Evolutionary conservation across 1,140 invertebrate species (phyloP).

Genomic region (Heliconius hermathena): DNA sequence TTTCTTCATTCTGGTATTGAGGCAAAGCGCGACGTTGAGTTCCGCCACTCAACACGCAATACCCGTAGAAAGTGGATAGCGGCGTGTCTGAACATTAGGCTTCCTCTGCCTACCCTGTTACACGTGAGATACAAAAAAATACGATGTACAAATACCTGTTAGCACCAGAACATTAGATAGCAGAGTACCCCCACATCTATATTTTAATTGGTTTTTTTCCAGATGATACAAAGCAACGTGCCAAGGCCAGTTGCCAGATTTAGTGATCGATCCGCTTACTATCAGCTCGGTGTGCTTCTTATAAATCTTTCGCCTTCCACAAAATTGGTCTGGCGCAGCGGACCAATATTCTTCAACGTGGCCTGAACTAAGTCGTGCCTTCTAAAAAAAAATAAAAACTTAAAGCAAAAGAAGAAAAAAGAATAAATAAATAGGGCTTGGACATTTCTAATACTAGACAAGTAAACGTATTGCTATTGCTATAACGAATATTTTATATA

Average conservation of each 20-base stretch:
- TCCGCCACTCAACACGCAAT: too few relatives aligned
- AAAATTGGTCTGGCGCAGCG: constrained; percentile 41
- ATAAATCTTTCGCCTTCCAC: constrained; percentile 55
- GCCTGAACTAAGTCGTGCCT: background rate
- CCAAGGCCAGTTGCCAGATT: constrained; percentile 93
- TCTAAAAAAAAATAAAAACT: too few relatives aligned
- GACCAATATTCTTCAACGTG: constrained; percentile 7
- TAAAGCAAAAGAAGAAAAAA: too few relatives aligned
- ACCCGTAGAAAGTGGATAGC: too few relatives aligned
- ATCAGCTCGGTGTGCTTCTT: constrained; percentile 54
- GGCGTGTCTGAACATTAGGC: too few relatives aligned
- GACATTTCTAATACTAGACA: too few relatives aligned
- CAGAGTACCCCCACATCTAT: constrained; percentile 64
- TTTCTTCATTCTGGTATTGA: too few relatives aligned
- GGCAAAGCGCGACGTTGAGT: too few relatives aligned
- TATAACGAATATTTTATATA: too few relatives aligned
- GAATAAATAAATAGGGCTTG: too few relatives aligned
- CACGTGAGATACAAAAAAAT: background rate
- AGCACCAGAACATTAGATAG: constrained; percentile 53
- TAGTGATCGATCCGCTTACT: constrained; percentile 50
- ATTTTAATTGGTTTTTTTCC: constrained; percentile 74
- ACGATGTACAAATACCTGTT: constrained; percentile 48
- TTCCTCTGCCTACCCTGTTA: background rate
- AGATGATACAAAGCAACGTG: constrained; percentile 90
- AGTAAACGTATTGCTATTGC: too few relatives aligned